Percentiles rank a stretch among this genome's conserved stretches.
Evolutionary conservation across 2,113 vertebrate species (phyloP).

Genomic region (Sturnus vulgaris): DNA sequence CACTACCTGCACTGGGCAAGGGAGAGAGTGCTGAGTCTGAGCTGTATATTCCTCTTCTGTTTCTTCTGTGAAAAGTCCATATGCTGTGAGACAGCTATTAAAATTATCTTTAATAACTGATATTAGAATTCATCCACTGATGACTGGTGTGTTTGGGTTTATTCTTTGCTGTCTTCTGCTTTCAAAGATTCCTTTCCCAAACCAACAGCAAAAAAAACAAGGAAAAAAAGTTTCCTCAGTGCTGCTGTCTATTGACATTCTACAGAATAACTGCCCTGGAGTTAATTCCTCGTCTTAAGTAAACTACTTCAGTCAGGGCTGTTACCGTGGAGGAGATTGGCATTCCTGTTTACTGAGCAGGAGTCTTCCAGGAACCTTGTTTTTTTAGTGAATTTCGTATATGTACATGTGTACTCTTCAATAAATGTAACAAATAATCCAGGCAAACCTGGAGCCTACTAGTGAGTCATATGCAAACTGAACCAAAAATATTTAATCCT

Average conservation of each 20-base stretch:
- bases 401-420: neutral
- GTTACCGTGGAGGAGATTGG: neutral
- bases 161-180: neutral
- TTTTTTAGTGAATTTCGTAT: neutral
- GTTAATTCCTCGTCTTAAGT: neutral
- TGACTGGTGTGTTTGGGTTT: neutral
- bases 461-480: neutral
- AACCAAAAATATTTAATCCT: neutral
- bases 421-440: neutral
- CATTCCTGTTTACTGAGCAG: neutral
- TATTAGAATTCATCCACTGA: neutral
- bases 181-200: neutral
- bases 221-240: neutral
- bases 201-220: neutral
- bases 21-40: neutral
- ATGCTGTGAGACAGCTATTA: neutral
- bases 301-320: neutral
- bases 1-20: neutral
- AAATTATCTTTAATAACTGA: neutral
- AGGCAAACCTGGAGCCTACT: neutral
- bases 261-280: neutral
- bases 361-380: neutral
- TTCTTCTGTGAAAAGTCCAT: neutral
- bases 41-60: neutral
- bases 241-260: neutral